phyloP scores from a whole-genome alignment of 2,888 invertebrate species.

The Latrodectus elegans region DNA sequence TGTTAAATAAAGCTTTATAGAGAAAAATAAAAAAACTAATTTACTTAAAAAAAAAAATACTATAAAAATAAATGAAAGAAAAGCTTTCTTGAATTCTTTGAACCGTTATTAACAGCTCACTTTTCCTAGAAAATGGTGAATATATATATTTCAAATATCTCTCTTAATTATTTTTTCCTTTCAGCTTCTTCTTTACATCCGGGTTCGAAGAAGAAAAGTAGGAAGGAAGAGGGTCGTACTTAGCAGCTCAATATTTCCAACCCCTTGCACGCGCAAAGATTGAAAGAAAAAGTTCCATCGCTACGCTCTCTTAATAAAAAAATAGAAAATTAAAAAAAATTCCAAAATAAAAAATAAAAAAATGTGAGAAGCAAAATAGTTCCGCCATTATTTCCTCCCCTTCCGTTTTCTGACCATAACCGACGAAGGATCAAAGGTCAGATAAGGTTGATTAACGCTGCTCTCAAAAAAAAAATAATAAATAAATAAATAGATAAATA shows the following conservation, averaged over 20 bases:
- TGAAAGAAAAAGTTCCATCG: conserved; percentile 17
- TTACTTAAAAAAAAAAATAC: too few relatives aligned
- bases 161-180: background rate
- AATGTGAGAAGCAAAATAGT: too few relatives aligned
- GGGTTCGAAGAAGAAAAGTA: conserved; percentile 10
- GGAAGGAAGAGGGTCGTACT: background rate
- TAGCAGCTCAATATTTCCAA: background rate
- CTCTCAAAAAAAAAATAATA: background rate
- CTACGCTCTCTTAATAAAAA: conserved; percentile 12
- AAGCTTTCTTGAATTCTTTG: background rate
- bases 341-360: too few relatives aligned
- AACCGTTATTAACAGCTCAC: background rate
- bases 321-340: background rate
- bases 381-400: background rate
- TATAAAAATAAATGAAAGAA: background rate
- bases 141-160: background rate
- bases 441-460: background rate
- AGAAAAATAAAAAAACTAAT: too few relatives aligned
- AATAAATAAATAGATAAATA: too few relatives aligned
- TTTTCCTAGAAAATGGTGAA: background rate
- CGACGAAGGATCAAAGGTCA: background rate
- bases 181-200: conserved; percentile 21
- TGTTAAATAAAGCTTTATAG: too few relatives aligned
- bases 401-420: background rate
- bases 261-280: conserved; percentile 38